Percentiles rank a stretch among this genome's conserved stretches.
phyloP scores from a whole-genome alignment of 2,797 vertebrate species.

The Enteromius mattozi region DNA sequence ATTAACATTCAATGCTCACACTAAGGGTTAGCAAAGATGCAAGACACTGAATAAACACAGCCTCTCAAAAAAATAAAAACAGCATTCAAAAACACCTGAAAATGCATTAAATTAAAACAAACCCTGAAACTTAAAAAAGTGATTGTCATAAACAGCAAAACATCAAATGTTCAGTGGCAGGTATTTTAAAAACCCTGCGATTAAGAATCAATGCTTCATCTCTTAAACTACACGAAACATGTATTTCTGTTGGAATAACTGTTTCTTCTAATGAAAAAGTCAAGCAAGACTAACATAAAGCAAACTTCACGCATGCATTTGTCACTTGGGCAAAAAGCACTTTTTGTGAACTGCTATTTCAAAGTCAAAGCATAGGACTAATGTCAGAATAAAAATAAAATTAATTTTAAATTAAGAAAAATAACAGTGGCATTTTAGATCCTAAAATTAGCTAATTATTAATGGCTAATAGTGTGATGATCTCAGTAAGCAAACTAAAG shows the following conservation, averaged over 20 bases:
- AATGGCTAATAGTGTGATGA: background rate
- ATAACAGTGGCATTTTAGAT: background rate
- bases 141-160: slow-evolving; percentile 39
- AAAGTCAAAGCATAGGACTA: background rate
- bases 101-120: background rate
- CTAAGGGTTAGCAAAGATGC: background rate
- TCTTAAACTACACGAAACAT: background rate
- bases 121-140: slow-evolving; percentile 24
- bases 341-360: background rate
- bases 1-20: slow-evolving; percentile 23
- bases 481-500: background rate
- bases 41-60: slow-evolving; percentile 7
- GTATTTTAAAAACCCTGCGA: background rate
- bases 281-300: background rate
- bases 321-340: background rate
- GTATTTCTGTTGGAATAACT: background rate
- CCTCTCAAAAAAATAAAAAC: background rate
- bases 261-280: background rate
- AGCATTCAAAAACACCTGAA: background rate
- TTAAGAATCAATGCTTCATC: background rate
- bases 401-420: background rate
- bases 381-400: background rate
- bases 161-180: background rate
- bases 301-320: background rate
- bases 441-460: background rate